These are phyloP conservation scores for Lycaena phlaeas DNA, from an alignment of 2,888 invertebrate genomes.

Conservation along the genomic window DNA sequence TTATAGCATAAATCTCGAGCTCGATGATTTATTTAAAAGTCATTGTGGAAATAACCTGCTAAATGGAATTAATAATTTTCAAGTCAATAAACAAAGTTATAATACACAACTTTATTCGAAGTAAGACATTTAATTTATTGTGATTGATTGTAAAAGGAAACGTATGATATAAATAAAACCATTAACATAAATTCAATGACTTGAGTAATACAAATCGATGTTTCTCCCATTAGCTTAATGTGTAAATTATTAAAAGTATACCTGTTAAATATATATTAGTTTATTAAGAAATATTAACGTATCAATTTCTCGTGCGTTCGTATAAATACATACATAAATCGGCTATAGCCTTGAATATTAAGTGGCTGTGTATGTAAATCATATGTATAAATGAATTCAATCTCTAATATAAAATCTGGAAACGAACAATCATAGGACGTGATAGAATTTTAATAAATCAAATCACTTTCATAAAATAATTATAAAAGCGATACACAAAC, in stretches of 20 bases:
- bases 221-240: slow-evolving; percentile 3
- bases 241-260: slow-evolving; percentile 3
- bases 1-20: not conserved
- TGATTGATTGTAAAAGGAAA: slow-evolving; percentile 21
- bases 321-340: slow-evolving; percentile 1
- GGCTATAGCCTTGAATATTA: slow-evolving; percentile 9
- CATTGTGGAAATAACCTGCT: slow-evolving; percentile 2
- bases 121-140: slow-evolving; percentile 23
- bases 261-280: slow-evolving; percentile 1
- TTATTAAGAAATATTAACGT: slow-evolving; percentile 6
- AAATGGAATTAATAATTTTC: slow-evolving; percentile 14
- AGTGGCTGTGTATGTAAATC: slow-evolving; percentile 1
- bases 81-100: slow-evolving; percentile 18
- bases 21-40: slow-evolving; percentile 4
- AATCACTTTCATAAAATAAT: too few relatives aligned
- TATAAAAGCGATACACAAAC: too few relatives aligned
- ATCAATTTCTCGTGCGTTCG: slow-evolving; percentile 2
- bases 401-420: too few relatives aligned
- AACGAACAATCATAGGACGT: too few relatives aligned
- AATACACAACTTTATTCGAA: slow-evolving; percentile 19
- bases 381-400: too few relatives aligned
- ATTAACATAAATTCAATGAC: slow-evolving; percentile 10
- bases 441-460: too few relatives aligned
- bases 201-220: slow-evolving; percentile 4
- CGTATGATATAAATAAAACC: slow-evolving; percentile 16